Evolutionary conservation across 1,140 invertebrate genomes (phyloP).

Genomic region (Drosophila sechellia): DNA sequence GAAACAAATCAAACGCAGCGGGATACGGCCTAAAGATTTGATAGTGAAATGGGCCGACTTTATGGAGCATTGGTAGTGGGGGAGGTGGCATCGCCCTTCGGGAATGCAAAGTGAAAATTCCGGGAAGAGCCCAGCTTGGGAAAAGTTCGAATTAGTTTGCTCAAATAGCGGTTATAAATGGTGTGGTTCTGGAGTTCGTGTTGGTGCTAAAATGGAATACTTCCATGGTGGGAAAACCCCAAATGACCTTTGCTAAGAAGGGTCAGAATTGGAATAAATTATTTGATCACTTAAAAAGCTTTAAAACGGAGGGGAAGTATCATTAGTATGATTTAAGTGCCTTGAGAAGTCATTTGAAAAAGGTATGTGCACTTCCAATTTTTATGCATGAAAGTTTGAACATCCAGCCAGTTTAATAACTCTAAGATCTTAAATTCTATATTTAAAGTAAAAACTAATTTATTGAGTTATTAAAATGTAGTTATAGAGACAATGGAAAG

Average conservation of each 20-base stretch:
- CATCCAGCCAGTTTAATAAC: too few relatives aligned
- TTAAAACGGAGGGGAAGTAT: neutral
- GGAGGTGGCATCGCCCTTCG: neutral
- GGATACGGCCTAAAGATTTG: slow-evolving; percentile 36
- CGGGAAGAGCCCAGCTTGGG: slow-evolving; percentile 22
- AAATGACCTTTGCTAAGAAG: neutral
- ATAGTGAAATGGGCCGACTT: slow-evolving; percentile 42
- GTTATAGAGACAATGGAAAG: neutral
- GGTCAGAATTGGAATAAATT: neutral
- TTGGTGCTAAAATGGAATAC: neutral
- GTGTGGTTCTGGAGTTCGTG: neutral
- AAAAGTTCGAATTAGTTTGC: slow-evolving; percentile 34
- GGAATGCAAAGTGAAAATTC: slow-evolving; percentile 27
- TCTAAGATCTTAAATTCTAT: too few relatives aligned
- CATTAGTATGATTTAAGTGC: neutral
- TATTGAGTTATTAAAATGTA: neutral
- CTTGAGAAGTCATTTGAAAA: neutral
- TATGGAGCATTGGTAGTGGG: neutral
- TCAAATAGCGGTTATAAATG: slow-evolving; percentile 8
- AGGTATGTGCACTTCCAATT: too few relatives aligned
- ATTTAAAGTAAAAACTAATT: too few relatives aligned
- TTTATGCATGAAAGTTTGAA: too few relatives aligned
- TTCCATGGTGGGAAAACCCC: neutral
- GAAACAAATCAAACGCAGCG: slow-evolving; percentile 25
- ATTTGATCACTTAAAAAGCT: neutral